phyloP scores from a whole-genome alignment of 2,888 invertebrate species.

The Hydraecia micacea region DNA sequence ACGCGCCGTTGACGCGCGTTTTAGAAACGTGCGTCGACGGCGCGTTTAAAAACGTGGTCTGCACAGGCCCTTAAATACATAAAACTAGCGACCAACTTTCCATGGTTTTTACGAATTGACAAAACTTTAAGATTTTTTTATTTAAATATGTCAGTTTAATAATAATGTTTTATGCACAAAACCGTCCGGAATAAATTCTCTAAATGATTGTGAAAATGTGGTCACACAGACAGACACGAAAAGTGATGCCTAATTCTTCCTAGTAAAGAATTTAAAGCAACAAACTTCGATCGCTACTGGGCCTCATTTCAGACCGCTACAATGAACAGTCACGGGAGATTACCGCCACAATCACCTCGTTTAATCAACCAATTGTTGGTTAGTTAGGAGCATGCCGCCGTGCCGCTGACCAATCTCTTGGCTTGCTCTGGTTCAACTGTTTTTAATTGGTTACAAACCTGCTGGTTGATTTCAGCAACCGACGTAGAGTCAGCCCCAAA shows the following conservation, averaged over 20 bases:
- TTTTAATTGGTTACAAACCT: slow-evolving; percentile 39
- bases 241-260: background rate
- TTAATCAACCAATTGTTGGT: slow-evolving; percentile 54
- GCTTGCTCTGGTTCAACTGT: slow-evolving; percentile 23
- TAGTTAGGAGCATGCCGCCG: slow-evolving; percentile 34
- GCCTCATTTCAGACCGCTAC: slow-evolving; percentile 32
- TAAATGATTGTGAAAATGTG: background rate
- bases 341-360: slow-evolving; percentile 47
- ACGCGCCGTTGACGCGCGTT: too few relatives aligned
- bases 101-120: background rate
- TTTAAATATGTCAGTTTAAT: background rate
- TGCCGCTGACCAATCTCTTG: slow-evolving; percentile 44
- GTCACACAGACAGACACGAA: background rate
- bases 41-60: too few relatives aligned
- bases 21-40: too few relatives aligned
- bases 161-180: background rate
- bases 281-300: slow-evolving; percentile 12
- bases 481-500: background rate
- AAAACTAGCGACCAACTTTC: background rate
- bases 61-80: too few relatives aligned
- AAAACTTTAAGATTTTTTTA: background rate
- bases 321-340: slow-evolving; percentile 45
- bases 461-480: slow-evolving; percentile 2
- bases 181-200: background rate
- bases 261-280: slow-evolving; percentile 27